Evolutionary conservation across 2,888 invertebrate species (phyloP), one percentile per base, ranked within the genome.

Genomic region (Erannis defoliaria): DNA sequence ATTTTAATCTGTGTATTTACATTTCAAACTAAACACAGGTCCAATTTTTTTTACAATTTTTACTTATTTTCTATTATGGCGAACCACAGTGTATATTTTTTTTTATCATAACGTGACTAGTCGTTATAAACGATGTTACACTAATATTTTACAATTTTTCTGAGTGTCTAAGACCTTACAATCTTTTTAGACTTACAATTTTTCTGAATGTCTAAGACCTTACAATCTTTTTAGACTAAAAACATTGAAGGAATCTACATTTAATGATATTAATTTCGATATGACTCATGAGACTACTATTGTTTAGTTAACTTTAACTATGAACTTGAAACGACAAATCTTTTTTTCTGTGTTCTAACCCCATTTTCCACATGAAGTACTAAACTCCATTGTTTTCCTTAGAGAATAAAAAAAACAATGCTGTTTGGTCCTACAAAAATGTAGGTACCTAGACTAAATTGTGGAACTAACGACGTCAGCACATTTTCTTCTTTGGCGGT

Each of bases 61-160:
- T 62, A 64, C 68, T 70, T 70, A 73, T 67, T 73, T 73, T 67
- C 68, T 81, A 82, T 70, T 76, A 82, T 80, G 81, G 81, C 81
- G 78, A 74, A 80, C 77, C 77, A 79, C 80, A 74, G 75, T 70
- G 55, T 31, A 58, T 55, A 55, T 42, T 42, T 26, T 26, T 42
- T 42, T 26, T 26, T 6, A 26, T 40, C 14, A 62, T 70, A 68
- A 68, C 67, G 65, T 74, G 74, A 74, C 74, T 74, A 74, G 74
- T 70, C 62, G 55, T 68, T 72, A 70, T 73, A 70, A 68, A 74
- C 68, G 70, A 69, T 64, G 66, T 63, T 68, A 72, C 14, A 62
- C 62, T 72, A 66, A 67, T 37, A 63, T 40, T 40, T 51, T 51
- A 51, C 50, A 51, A 19, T 14, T 48, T 53, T 62, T 54, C 46